phyloP scores from a whole-genome alignment of 2,113 vertebrate genomes.

The Tichodroma muraria region DNA sequence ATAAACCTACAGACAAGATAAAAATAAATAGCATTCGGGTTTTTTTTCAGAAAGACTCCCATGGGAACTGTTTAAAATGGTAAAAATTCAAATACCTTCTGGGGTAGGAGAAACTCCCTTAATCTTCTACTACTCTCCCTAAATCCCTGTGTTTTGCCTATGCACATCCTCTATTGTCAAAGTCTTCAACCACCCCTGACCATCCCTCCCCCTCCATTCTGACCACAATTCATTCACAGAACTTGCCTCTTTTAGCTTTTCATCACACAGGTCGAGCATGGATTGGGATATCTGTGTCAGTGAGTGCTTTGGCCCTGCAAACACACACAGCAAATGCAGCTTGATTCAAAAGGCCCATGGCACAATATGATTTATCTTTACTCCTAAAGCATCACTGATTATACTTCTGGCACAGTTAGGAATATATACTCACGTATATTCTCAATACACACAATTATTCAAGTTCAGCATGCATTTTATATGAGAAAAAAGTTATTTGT shows the following conservation, averaged over 20 bases:
- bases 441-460: background rate
- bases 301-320: conserved; percentile 91
- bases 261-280: conserved; percentile 94
- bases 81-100: background rate
- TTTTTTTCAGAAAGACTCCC: background rate
- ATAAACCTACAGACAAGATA: background rate
- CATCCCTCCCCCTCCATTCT: background rate
- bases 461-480: background rate
- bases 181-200: background rate
- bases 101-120: background rate
- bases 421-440: background rate
- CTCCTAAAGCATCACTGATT: background rate
- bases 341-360: background rate
- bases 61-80: background rate
- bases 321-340: conserved; percentile 3
- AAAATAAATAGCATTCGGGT: background rate
- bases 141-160: background rate
- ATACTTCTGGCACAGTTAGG: background rate
- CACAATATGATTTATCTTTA: background rate
- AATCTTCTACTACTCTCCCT: background rate
- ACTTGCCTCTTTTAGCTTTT: conserved; percentile 94
- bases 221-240: background rate
- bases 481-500: background rate
- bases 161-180: background rate
- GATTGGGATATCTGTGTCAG: conserved; percentile 94